Evolutionary conservation across 2,113 vertebrate genomes (phyloP).

Genomic region (Heloderma charlesbogerti): DNA sequence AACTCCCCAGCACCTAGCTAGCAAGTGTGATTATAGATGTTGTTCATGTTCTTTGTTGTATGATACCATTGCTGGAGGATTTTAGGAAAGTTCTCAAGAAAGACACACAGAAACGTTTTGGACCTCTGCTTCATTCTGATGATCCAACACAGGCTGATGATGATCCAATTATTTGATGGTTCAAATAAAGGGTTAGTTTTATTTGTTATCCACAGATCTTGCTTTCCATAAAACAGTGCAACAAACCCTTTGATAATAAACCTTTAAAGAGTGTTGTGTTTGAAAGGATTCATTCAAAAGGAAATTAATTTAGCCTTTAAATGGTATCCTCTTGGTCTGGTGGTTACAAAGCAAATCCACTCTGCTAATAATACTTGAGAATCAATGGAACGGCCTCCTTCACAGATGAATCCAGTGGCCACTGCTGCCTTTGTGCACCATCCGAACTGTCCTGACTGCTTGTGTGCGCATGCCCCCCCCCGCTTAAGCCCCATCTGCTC

Average conservation of each 20-base stretch:
- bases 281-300: neutral
- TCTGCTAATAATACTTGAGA: neutral
- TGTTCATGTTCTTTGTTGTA: neutral
- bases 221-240: neutral
- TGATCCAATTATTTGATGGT: too few relatives aligned
- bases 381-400: neutral
- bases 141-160: neutral
- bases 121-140: neutral
- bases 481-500: slow-evolving; percentile 62
- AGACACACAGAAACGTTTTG: neutral
- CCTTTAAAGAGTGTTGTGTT: neutral
- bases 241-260: neutral
- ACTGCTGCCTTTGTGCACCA: fast-evolving
- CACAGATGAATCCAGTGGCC: neutral
- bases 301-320: neutral
- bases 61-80: neutral
- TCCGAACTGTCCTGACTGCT: too few relatives aligned
- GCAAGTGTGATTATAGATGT: neutral
- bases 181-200: neutral
- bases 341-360: neutral
- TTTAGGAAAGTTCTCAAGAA: neutral
- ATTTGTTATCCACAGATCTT: too few relatives aligned
- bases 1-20: neutral
- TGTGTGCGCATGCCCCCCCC: neutral
- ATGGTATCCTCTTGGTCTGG: neutral